A percentile compares a stretch with the other conserved stretches of the same genome.
Evolutionary conservation across 1,140 invertebrate genomes (phyloP).

Genomic region (Heliconius melpomene): DNA sequence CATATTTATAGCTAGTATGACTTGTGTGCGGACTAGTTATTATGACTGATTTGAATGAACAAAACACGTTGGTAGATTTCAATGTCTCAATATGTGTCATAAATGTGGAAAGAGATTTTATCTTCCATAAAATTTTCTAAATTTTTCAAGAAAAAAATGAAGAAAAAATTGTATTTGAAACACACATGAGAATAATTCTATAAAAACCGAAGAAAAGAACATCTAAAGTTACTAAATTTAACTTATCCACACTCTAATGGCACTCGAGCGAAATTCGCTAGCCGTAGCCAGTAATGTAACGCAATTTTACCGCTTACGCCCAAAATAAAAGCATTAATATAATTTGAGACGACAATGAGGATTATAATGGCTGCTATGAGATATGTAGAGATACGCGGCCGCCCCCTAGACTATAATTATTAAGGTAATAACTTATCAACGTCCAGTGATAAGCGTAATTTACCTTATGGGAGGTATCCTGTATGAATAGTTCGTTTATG

Average conservation of each 20-base stretch:
- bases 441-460: conserved; percentile 42
- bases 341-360: conserved; percentile 33
- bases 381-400: conserved; percentile 33
- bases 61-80: too few relatives aligned
- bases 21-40: too few relatives aligned
- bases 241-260: conserved; percentile 18
- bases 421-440: conserved; percentile 46
- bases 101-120: too few relatives aligned
- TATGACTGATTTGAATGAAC: too few relatives aligned
- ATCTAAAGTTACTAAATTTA: conserved; percentile 18
- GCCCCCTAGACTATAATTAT: conserved; percentile 44
- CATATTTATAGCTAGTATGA: too few relatives aligned
- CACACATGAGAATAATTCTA: too few relatives aligned
- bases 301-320: conserved; percentile 19
- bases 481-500: neutral
- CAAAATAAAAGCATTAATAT: conserved; percentile 32
- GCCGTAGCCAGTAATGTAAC: conserved; percentile 16
- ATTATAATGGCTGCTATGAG: conserved; percentile 37
- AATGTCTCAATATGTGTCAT: too few relatives aligned
- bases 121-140: too few relatives aligned
- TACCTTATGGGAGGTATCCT: conserved; percentile 34
- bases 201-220: neutral
- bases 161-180: too few relatives aligned
- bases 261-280: conserved; percentile 26
- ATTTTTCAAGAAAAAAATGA: too few relatives aligned